Conservation (phyloP, 2,888 invertebrate species). For the Ecliptopera silaceata region DNA sequence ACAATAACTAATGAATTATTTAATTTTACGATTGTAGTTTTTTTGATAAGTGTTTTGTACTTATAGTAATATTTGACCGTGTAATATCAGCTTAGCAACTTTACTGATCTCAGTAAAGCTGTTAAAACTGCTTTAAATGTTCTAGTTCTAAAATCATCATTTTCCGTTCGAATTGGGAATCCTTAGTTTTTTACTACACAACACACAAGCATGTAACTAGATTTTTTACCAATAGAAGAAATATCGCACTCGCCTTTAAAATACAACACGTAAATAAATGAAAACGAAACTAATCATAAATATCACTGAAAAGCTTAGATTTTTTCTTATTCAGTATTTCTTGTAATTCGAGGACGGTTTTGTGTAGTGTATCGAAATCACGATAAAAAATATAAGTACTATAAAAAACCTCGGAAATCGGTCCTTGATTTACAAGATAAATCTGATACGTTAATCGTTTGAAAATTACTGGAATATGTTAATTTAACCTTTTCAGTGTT, state of each 20-base stretch:
- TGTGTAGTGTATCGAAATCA: neutral
- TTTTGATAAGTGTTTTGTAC: too few relatives aligned
- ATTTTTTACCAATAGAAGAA: slow-evolving; percentile 3
- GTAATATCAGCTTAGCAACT: slow-evolving; percentile 7
- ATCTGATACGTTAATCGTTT: too few relatives aligned
- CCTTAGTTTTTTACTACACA: slow-evolving; percentile 23
- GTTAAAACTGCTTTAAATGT: slow-evolving; percentile 27
- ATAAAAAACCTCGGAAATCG: too few relatives aligned
- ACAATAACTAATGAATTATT: too few relatives aligned
- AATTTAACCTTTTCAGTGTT: neutral
- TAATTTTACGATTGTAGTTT: too few relatives aligned
- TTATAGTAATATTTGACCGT: slow-evolving; percentile 12
- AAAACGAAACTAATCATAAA: neutral
- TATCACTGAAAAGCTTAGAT: neutral
- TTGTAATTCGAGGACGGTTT: too few relatives aligned
- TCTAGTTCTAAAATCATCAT: slow-evolving; percentile 22
- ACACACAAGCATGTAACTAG: slow-evolving; percentile 27
- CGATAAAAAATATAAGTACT: too few relatives aligned
- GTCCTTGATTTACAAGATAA: too few relatives aligned
- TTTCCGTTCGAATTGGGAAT: slow-evolving; percentile 15
- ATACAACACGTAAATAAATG: slow-evolving; percentile 2
- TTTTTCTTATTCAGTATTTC: too few relatives aligned
- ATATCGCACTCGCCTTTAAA: slow-evolving; percentile 18
- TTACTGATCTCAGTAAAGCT: slow-evolving; percentile 19
- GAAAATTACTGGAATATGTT: too few relatives aligned